A percentile compares a stretch with the other conserved stretches of the same genome.
Evolutionary conservation across 2,888 invertebrate species (phyloP).

Genomic region (Eretmocerus hayati): DNA sequence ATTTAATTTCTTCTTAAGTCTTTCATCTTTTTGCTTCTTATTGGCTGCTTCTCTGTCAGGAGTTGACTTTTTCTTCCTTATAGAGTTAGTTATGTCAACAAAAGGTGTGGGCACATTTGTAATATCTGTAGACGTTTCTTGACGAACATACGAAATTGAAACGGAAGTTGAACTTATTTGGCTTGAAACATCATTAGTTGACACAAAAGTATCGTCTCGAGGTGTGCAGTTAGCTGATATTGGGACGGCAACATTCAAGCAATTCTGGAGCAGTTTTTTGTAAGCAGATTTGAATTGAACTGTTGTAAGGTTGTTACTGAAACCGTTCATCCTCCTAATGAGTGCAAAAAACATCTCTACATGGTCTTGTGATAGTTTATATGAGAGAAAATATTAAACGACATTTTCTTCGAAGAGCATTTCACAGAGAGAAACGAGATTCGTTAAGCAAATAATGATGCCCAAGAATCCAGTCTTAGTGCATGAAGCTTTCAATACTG

Average conservation of each 20-base stretch:
- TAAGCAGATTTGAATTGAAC: constrained; percentile 19
- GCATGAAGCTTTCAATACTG: constrained; percentile 2
- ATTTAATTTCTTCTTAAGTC: too few relatives aligned
- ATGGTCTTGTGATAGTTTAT: constrained; percentile 21
- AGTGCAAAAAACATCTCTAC: constrained; percentile 19
- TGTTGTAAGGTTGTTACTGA: constrained; percentile 17
- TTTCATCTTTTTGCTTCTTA: too few relatives aligned
- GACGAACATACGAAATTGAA: too few relatives aligned
- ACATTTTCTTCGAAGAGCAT: constrained; percentile 7
- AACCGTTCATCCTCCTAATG: constrained; percentile 16
- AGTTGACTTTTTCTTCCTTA: too few relatives aligned
- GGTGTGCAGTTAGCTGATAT: constrained; percentile 12
- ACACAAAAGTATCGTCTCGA: constrained; percentile 8
- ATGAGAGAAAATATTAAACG: constrained; percentile 11
- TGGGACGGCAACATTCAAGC: constrained; percentile 9
- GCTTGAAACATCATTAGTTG: constrained; percentile 3
- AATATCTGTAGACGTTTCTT: neutral
- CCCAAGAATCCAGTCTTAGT: constrained; percentile 17
- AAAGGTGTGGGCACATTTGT: neutral
- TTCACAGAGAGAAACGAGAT: constrained; percentile 10
- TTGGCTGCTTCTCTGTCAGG: too few relatives aligned
- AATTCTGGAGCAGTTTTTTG: constrained; percentile 16
- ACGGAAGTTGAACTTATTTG: neutral
- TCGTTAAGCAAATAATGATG: constrained; percentile 16
- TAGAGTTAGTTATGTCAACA: neutral